Evolutionary conservation across 2,113 vertebrate species (phyloP).

Genomic region (Acanthisitta chloris): DNA sequence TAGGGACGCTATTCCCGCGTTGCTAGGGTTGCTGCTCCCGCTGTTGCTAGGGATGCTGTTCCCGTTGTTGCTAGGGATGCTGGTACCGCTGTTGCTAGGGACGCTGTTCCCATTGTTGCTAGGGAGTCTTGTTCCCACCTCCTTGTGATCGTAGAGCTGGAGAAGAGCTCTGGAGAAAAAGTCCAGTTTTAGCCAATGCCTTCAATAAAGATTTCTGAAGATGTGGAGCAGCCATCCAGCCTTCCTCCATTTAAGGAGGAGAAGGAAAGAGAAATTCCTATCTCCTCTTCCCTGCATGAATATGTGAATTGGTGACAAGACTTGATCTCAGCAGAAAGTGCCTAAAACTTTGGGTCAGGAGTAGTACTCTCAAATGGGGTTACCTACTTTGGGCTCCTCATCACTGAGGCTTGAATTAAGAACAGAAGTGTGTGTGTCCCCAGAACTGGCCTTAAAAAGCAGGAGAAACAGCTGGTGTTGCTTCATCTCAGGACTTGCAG

Average conservation of each 20-base stretch:
- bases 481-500: not conserved
- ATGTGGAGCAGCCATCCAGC: not conserved
- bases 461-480: not conserved
- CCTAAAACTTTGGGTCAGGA: not conserved
- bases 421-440: not conserved
- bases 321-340: not conserved
- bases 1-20: too few relatives aligned
- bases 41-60: too few relatives aligned
- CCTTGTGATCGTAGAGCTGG: too few relatives aligned
- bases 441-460: not conserved
- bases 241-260: not conserved
- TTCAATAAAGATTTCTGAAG: not conserved
- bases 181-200: not conserved
- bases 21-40: too few relatives aligned
- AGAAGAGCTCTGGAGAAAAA: not conserved
- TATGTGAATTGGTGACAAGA: not conserved
- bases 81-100: too few relatives aligned
- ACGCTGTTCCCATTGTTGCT: too few relatives aligned
- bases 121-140: too few relatives aligned
- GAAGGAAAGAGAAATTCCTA: not conserved
- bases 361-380: not conserved
- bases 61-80: too few relatives aligned
- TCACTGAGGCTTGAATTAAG: not conserved
- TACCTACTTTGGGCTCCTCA: not conserved
- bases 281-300: rapidly evolving